phyloP scores from a whole-genome alignment of 53 echinoderm and acorn worm species.

The Actinopyga echinites region DNA sequence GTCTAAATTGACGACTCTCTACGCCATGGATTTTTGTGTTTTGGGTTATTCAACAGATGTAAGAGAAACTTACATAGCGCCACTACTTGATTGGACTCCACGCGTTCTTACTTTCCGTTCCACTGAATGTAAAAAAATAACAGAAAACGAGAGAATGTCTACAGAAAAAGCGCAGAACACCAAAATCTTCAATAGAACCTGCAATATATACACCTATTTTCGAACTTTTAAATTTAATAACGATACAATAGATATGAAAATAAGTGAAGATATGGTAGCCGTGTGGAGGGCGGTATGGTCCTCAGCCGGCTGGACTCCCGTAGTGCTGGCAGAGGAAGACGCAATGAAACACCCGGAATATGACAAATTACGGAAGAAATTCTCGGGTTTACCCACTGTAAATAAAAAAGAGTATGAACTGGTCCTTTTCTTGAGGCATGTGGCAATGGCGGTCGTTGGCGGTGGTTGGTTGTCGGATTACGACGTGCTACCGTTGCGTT shows the following conservation, averaged over 20 bases:
- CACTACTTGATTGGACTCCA: not conserved
- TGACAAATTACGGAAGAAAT: not conserved
- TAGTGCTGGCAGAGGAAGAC: not conserved
- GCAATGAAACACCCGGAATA: not conserved
- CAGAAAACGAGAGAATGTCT: too few relatives aligned
- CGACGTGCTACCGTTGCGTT: not conserved
- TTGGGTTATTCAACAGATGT: not conserved
- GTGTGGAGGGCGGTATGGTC: not conserved
- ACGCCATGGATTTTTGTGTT: conserved; percentile 7
- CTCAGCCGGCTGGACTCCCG: not conserved
- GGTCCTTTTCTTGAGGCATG: not conserved
- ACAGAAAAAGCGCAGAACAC: too few relatives aligned
- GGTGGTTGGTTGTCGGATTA: conserved; percentile 18
- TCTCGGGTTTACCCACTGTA: not conserved
- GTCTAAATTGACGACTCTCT: not conserved
- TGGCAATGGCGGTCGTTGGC: conserved; percentile 12
- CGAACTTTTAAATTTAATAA: too few relatives aligned
- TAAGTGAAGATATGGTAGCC: not conserved
- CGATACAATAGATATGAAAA: not conserved
- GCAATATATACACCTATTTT: not conserved
- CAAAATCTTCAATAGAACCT: too few relatives aligned
- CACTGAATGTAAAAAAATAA: not conserved
- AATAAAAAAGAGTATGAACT: not conserved
- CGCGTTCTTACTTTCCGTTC: not conserved
- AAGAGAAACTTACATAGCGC: not conserved